phyloP scores from a whole-genome alignment of 37 sponge, comb jelly and placozoan genomes.

The Corticium candelabrum region DNA sequence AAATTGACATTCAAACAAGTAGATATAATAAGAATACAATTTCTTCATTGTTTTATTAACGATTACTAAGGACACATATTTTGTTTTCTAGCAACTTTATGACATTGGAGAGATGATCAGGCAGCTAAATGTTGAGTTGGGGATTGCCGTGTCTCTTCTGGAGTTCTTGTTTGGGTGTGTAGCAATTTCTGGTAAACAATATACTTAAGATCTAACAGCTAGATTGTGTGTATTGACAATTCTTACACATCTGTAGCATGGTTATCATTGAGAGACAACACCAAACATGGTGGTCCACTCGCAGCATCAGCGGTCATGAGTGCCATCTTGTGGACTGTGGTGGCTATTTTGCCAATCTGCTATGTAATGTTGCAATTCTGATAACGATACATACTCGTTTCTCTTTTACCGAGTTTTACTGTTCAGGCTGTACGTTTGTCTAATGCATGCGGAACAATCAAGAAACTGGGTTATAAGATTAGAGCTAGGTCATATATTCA shows the following conservation, averaged over 20 bases:
- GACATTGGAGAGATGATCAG: neutral
- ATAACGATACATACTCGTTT: too few relatives aligned
- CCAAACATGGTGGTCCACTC: neutral
- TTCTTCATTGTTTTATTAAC: too few relatives aligned
- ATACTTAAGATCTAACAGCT: neutral
- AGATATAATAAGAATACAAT: too few relatives aligned
- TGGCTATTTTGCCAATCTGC: neutral
- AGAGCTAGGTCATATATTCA: neutral
- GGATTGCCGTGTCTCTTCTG: neutral
- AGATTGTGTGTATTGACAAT: too few relatives aligned
- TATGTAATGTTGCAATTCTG: constrained; percentile 1
- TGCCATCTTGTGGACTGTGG: neutral
- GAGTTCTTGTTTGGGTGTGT: neutral
- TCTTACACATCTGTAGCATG: neutral
- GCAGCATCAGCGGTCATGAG: neutral
- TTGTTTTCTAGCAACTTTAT: neutral
- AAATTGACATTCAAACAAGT: too few relatives aligned
- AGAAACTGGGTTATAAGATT: neutral
- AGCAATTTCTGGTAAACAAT: neutral
- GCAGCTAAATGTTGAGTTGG: neutral
- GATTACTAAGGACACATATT: too few relatives aligned
- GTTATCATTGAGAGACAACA: neutral
- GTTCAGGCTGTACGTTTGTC: neutral
- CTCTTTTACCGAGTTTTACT: neutral
- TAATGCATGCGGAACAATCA: neutral